A percentile compares a stretch with the other conserved stretches of the same genome.
Conservation (phyloP, 2,888 invertebrate genomes). For the Scrobipalpa costella region DNA sequence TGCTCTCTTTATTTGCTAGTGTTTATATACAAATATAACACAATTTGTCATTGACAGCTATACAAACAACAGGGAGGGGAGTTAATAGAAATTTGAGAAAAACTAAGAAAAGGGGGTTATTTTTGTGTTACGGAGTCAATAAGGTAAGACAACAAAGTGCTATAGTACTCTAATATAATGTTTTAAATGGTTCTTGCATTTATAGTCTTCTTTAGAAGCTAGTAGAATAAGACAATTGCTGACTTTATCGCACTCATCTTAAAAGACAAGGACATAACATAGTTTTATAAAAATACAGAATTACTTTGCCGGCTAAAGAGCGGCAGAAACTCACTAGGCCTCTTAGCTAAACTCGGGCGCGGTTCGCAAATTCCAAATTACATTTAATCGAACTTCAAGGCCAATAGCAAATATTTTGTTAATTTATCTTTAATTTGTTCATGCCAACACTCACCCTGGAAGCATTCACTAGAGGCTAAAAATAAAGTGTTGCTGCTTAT, state of each 20-base stretch:
- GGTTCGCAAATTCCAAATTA: neutral
- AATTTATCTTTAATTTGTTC: slow-evolving; percentile 1
- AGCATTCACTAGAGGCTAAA: slow-evolving; percentile 11
- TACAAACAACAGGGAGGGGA: too few species aligned
- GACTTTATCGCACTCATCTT: neutral
- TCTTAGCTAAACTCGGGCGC: neutral
- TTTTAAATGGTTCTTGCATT: too few species aligned
- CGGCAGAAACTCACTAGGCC: neutral
- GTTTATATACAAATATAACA: too few species aligned
- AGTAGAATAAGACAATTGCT: neutral
- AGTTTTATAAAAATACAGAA: neutral
- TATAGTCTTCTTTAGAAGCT: too few species aligned
- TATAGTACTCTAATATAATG: too few species aligned
- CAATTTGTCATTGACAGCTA: too few species aligned
- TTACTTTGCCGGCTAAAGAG: neutral
- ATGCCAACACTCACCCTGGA: neutral
- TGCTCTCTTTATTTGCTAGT: too few species aligned
- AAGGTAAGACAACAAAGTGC: too few species aligned
- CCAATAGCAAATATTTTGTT: neutral
- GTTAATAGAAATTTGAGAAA: too few species aligned
- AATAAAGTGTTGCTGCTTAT: slow-evolving; percentile 26
- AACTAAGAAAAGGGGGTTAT: too few species aligned
- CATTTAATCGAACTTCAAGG: neutral
- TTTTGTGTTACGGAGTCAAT: too few species aligned
- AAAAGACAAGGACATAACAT: neutral